A percentile compares a stretch with the other conserved stretches of the same genome.
Conservation (phyloP, 2,113 vertebrate species). For the Sorex araneus region DNA sequence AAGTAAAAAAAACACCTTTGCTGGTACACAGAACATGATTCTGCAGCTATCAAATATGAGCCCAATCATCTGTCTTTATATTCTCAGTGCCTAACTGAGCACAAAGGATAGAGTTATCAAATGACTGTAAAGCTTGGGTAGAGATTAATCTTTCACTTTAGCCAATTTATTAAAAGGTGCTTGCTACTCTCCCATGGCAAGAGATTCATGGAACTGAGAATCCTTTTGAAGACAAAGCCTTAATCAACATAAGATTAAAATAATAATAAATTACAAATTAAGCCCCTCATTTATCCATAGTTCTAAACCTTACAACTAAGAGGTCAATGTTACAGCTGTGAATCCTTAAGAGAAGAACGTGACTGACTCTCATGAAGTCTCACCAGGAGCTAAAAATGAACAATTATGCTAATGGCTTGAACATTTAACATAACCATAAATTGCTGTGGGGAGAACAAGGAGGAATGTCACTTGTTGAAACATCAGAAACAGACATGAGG, state of each 20-base stretch:
- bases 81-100: neutral
- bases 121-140: neutral
- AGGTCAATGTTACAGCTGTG: neutral
- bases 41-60: neutral
- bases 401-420: slow-evolving; percentile 43
- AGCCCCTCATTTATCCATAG: neutral
- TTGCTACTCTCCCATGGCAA: neutral
- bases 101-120: neutral
- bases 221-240: slow-evolving; percentile 13
- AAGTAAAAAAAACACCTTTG: slow-evolving; percentile 20
- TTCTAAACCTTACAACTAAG: slow-evolving; percentile 36
- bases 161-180: neutral
- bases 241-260: slow-evolving; percentile 36
- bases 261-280: slow-evolving; percentile 27
- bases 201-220: neutral
- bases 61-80: neutral
- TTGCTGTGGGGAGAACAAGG: neutral
- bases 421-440: slow-evolving; percentile 49
- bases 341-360: slow-evolving; percentile 39
- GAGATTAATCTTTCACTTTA: neutral
- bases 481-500: slow-evolving; percentile 40
- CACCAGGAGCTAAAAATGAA: slow-evolving; percentile 24
- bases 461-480: slow-evolving; percentile 25
- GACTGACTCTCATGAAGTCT: neutral
- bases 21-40: neutral